Base-by-base conservation (phyloP, 2,888 invertebrate genomes). In the Drosophila testacea region DNA sequence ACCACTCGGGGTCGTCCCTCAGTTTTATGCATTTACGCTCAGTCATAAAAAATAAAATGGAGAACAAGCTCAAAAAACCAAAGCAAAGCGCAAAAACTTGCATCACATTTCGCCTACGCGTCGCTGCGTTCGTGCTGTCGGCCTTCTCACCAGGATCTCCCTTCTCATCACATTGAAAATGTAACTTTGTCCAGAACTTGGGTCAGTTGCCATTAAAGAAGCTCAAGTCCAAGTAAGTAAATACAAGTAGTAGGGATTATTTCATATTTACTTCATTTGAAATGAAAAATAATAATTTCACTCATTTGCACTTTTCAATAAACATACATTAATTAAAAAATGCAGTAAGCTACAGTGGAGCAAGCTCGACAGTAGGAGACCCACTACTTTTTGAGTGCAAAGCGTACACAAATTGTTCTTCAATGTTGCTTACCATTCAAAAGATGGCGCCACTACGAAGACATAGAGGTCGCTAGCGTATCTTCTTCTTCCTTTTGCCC, bases 21-120 rank as follows among this genome's bases (percentile, higher is more conserved):
- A 68, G 48, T 73, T 88, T 88, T 86, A 80, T 88, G 88, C 88
- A 83, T 88, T 83, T 85, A 77, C 77, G 55, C 69, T 56, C 59
- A 61, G 72, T 60, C 75, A 78, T 80, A 81, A 81, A 79, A 81
- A 71, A 73, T 64, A 67, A 47, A 73, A 64, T 55, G 54, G 60
- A 79, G 71, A 84, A 78, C 60, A 78, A 66, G 57, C 61, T 46
- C 64, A 69, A 68, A 83, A 68, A 68, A 44, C 51, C 41, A 69
- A 59, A 44, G 52, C 27, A 65, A 56, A 66, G 57, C 46, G 57
- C 54, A 48, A 65, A 79, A 83, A 80, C 75, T 83, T 83, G 70
- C 77, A 71, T 55, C 74, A 69, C 67, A 83, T 83, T 73, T 71
- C 44, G 68, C 61, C 77, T 73, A 77, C 71, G 77, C 83, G 65